Evolutionary conservation across 1,140 invertebrate genomes (phyloP).

Genomic region (Drosophila pallidifrons): DNA sequence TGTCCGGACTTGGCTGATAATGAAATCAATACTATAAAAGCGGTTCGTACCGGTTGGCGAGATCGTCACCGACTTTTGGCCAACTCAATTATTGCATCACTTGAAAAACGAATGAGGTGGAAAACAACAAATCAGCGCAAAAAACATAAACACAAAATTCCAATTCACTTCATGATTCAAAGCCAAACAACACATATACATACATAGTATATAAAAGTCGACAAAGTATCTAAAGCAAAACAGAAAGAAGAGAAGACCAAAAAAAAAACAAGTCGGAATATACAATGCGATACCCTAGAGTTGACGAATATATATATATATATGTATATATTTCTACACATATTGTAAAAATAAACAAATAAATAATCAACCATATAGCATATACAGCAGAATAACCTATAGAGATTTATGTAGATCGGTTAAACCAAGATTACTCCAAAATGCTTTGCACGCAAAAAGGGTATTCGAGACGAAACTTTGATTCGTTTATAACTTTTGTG

Average conservation of each 20-base stretch:
- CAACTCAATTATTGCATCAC: conserved; percentile 35
- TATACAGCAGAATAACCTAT: not conserved
- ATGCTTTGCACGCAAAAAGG: not conserved
- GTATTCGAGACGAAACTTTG: conserved; percentile 13
- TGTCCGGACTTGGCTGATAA: conserved; percentile 16
- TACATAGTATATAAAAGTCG: not conserved
- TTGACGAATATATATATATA: conserved; percentile 1
- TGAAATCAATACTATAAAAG: conserved; percentile 8
- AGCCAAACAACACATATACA: conserved; percentile 29
- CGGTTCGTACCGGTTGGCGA: conserved; percentile 25
- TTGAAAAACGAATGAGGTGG: conserved; percentile 4
- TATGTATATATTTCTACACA: not conserved
- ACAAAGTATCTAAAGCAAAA: conserved; percentile 9
- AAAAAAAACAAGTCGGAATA: not conserved
- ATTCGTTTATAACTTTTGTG: conserved; percentile 9
- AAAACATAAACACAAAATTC: conserved; percentile 39
- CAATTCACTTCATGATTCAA: conserved; percentile 23
- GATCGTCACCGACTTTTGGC: conserved; percentile 19
- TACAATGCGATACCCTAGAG: conserved; percentile 12
- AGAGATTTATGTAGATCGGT: not conserved
- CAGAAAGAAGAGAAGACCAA: not conserved
- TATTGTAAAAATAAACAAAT: not conserved
- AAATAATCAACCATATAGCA: not conserved
- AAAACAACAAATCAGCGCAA: conserved; percentile 25
- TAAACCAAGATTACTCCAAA: not conserved